Conservation (phyloP, 2,888 invertebrate genomes). For the Empis stercorea region DNA sequence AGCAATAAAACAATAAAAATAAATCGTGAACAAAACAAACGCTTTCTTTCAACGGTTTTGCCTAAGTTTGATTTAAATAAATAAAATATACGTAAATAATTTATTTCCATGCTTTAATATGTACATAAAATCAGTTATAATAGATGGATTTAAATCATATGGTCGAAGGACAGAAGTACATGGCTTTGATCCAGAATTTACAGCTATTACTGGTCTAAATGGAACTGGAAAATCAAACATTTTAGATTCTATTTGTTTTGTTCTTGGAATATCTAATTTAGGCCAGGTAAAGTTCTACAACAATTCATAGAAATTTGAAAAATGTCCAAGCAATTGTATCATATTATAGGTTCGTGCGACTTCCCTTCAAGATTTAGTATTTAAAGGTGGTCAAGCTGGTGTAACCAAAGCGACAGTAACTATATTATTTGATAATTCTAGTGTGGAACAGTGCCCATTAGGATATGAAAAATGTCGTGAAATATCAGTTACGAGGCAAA, state of each 20-base stretch:
- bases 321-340: background rate
- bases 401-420: slow-evolving; percentile 92
- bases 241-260: slow-evolving; percentile 94
- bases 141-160: slow-evolving; percentile 98
- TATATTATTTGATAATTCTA: slow-evolving; percentile 85
- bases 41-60: too few species aligned
- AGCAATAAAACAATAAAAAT: too few species aligned
- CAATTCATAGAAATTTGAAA: background rate
- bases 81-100: too few species aligned
- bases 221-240: slow-evolving; percentile 98
- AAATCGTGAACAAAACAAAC: too few species aligned
- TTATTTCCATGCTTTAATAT: slow-evolving; percentile 38
- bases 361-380: slow-evolving; percentile 89
- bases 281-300: slow-evolving; percentile 71
- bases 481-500: slow-evolving; percentile 85
- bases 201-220: slow-evolving; percentile 96
- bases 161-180: slow-evolving; percentile 82
- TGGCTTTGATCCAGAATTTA: slow-evolving; percentile 89
- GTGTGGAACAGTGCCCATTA: slow-evolving; percentile 67
- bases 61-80: too few species aligned
- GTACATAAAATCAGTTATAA: slow-evolving; percentile 80
- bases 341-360: slow-evolving; percentile 68
- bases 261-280: slow-evolving; percentile 87
- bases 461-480: slow-evolving; percentile 86
- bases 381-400: slow-evolving; percentile 93